Percentiles rank a stretch among this genome's conserved stretches.
Conservation (phyloP, 2,888 invertebrate species). For the Ashinkailepas kermadecensis region DNA sequence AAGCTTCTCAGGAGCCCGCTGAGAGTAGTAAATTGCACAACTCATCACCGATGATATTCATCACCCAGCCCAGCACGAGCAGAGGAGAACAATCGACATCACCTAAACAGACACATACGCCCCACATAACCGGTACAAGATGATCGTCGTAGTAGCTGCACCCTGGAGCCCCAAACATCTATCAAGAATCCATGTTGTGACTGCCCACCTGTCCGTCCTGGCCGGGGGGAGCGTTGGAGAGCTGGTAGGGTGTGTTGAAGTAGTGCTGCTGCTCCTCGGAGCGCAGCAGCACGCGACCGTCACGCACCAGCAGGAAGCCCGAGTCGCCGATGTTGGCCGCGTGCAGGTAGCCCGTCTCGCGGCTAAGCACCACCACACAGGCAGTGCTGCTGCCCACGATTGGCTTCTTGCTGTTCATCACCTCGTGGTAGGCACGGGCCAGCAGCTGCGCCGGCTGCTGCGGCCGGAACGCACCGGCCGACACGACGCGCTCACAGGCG, state of each 20-base stretch:
- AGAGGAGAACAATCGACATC: too few relatives aligned
- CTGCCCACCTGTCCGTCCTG: conserved; percentile 60
- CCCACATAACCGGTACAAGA: too few relatives aligned
- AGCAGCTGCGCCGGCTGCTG: conserved; percentile 79
- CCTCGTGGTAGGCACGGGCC: conserved; percentile 49
- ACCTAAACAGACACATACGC: too few relatives aligned
- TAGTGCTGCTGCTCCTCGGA: conserved; percentile 97
- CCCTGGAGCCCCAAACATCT: too few relatives aligned
- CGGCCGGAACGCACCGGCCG: conserved; percentile 78
- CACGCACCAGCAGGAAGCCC: conserved; percentile 86
- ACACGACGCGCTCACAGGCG: conserved; percentile 85
- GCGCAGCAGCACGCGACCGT: conserved; percentile 77
- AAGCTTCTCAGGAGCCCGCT: too few relatives aligned
- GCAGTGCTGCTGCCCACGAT: conserved; percentile 74
- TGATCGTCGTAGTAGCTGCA: too few relatives aligned
- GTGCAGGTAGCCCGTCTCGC: conserved; percentile 79
- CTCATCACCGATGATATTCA: too few relatives aligned
- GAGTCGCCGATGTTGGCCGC: conserved; percentile 99
- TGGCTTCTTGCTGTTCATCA: conserved; percentile 27
- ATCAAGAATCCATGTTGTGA: too few relatives aligned
- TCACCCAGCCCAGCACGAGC: too few relatives aligned
- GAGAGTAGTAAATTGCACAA: too few relatives aligned
- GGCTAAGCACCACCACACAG: conserved; percentile 87
- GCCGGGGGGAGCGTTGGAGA: conserved; percentile 87
- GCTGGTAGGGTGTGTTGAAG: conserved; percentile 97